Conservation (phyloP, 2,888 invertebrate species). For the Colletes collaris region DNA sequence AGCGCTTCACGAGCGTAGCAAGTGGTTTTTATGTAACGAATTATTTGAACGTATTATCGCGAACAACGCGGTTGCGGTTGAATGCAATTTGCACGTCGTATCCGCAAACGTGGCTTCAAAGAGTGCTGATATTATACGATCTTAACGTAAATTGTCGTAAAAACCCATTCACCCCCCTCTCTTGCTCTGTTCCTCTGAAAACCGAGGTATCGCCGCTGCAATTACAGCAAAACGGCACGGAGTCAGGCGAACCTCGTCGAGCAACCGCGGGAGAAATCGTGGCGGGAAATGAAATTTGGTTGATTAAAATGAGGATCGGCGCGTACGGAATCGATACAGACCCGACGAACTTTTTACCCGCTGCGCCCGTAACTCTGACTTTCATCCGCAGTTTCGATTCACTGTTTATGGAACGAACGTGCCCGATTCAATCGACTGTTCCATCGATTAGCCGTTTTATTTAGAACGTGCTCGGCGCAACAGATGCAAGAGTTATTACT, state of each 20-base stretch:
- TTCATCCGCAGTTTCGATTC: conserved; percentile 26
- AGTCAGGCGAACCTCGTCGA: not conserved
- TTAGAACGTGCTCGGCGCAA: conserved; percentile 20
- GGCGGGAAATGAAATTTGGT: conserved; percentile 19
- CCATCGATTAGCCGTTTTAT: conserved; percentile 52
- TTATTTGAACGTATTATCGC: conserved; percentile 21
- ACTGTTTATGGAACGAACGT: conserved; percentile 22
- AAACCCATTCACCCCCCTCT: not conserved
- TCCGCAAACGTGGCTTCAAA: conserved; percentile 40
- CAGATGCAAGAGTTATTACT: conserved; percentile 49
- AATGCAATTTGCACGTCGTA: conserved; percentile 38
- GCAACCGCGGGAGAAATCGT: conserved; percentile 11
- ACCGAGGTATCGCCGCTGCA: conserved; percentile 22
- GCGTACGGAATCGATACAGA: too few species aligned
- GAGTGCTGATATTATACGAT: conserved; percentile 40
- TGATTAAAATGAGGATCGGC: conserved; percentile 19
- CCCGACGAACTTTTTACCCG: conserved; percentile 1
- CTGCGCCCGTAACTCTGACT: conserved; percentile 14
- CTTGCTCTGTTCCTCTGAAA: not conserved
- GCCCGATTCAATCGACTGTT: conserved; percentile 38
- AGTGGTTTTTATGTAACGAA: conserved; percentile 36
- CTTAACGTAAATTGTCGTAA: conserved; percentile 30
- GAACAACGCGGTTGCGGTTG: conserved; percentile 35
- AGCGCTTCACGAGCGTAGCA: conserved; percentile 9
- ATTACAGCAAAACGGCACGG: conserved; percentile 42